Conservation (phyloP, 2,797 vertebrate species). For the Clarias platycephalus region DNA sequence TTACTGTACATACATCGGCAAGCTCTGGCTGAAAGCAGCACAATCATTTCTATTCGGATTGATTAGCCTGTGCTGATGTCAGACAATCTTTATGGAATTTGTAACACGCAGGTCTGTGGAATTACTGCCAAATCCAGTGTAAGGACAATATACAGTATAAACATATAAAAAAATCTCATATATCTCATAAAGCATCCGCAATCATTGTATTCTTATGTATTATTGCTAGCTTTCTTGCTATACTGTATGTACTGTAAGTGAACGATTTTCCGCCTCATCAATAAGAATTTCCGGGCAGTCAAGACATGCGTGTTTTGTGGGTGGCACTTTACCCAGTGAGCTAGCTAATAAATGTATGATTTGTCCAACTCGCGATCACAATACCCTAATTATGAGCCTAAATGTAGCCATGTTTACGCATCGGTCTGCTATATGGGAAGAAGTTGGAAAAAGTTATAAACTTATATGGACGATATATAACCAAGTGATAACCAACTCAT, state of each 20-base stretch:
- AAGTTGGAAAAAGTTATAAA: background rate
- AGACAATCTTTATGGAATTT: background rate
- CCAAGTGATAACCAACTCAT: background rate
- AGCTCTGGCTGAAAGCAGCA: background rate
- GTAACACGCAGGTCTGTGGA: background rate
- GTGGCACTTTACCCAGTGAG: background rate
- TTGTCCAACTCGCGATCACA: background rate
- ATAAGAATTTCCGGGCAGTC: background rate
- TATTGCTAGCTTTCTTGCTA: background rate
- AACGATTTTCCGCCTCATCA: background rate
- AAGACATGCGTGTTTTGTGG: background rate
- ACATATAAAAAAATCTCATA: background rate
- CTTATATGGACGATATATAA: background rate
- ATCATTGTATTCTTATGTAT: background rate
- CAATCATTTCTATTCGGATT: background rate
- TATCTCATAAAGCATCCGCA: background rate
- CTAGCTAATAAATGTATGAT: background rate
- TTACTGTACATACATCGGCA: background rate
- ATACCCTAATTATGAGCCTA: background rate
- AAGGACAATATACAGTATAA: background rate
- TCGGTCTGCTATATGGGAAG: background rate
- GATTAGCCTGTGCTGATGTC: background rate
- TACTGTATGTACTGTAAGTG: background rate
- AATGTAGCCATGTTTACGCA: background rate
- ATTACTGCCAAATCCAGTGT: background rate